Evolutionary conservation across 2,797 vertebrate species (phyloP), one percentile per base, ranked within the genome.

Genomic region (Clarias platycephalus): DNA sequence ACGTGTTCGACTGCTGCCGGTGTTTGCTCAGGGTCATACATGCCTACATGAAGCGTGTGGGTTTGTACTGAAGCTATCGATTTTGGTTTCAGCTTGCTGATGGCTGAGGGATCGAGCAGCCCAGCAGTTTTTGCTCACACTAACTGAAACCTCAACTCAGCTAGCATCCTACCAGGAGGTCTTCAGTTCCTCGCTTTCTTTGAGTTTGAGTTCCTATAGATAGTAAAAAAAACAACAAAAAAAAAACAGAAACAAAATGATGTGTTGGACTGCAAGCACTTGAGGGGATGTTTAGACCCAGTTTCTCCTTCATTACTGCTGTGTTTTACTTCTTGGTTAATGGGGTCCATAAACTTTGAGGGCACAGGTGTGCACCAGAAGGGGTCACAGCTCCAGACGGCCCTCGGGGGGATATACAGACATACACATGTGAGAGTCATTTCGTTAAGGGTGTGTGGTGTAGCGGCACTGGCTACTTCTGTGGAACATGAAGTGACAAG

Each of bases 11-110:
- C n/a, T 81, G 78, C 79, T 53, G 49, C 49, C 7, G 57, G 58
- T 74, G 84, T 66, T 79, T 60, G 75, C n/a, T 83, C 67, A 53
- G 34, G 79, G 57, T 70, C 78, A 44, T 83, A 57, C 37, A 64
- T 66, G 75, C 84, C 64, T 85, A 85, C 71, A 20, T 76, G 77
- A 80, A 83, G 63, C 74, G 53, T 82, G 80, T 82, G 80, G 67
- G 79, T 85, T 83, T 85, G 79, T 87, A 88, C 83, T 89, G 92
- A 87, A 92, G 93, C 92, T 93, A 94, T 94, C 92, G 87, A 94
- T 83, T 80, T 84, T 67, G 84, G 90, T 80, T 93, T 93, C 92
- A 93, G 90, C 91, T 93, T 87, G 91, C 89, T 86, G 89, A 89
- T 84, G 76, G 87, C 86, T 87, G 84, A 87, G 88, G 88, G 88